phyloP scores from a whole-genome alignment of 2,797 vertebrate genomes.

The Gambelia wislizenii region DNA sequence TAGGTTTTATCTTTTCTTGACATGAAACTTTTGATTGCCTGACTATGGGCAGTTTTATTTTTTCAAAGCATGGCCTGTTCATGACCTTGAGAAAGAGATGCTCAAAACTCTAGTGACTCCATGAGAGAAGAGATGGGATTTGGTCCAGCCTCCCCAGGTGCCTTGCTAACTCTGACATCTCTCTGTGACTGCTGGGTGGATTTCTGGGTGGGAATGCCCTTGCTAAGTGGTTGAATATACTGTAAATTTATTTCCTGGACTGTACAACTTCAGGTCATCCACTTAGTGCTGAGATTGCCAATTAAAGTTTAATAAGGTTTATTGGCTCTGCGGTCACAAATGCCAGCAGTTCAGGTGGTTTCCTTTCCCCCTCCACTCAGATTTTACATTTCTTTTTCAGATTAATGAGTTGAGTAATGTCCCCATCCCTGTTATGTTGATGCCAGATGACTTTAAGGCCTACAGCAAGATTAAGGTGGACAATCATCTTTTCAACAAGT shows the following conservation, averaged over 20 bases:
- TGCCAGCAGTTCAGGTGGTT: not conserved
- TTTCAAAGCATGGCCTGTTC: not conserved
- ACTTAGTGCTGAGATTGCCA: not conserved
- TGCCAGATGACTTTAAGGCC: constrained; percentile 98
- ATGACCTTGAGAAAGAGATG: not conserved
- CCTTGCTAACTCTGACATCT: not conserved
- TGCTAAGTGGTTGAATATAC: rapidly evolving
- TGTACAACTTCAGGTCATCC: not conserved
- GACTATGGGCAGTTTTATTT: not conserved
- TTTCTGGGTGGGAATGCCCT: not conserved
- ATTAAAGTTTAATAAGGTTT: not conserved
- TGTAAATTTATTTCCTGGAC: not conserved
- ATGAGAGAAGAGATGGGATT: not conserved
- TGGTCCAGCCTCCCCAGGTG: not conserved
- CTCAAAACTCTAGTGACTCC: not conserved
- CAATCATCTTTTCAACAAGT: constrained; percentile 99
- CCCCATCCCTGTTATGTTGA: constrained; percentile 94
- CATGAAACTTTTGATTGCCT: not conserved
- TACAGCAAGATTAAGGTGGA: constrained; percentile 99
- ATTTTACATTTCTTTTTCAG: constrained; percentile 74
- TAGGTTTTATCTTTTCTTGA: not conserved
- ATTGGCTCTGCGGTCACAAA: not conserved
- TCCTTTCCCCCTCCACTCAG: constrained; percentile 1
- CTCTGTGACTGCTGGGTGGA: not conserved
- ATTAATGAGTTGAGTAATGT: constrained; percentile 96